Conservation (phyloP, 2,888 invertebrate genomes). For the Chloromyia formosa region DNA sequence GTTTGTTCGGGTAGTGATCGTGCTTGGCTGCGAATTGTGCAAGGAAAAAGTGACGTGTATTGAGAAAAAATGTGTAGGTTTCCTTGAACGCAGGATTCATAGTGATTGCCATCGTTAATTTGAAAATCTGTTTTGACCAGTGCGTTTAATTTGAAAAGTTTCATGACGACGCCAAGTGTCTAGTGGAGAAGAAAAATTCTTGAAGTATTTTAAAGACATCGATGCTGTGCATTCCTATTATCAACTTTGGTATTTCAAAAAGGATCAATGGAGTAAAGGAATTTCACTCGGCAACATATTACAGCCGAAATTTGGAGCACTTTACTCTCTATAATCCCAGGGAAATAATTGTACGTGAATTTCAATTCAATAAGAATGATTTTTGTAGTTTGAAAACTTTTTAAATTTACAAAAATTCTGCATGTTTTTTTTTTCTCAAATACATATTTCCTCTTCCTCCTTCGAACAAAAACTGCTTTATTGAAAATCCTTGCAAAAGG, state of each 20-base stretch:
- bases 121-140: background rate
- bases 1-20: background rate
- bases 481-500: constrained; percentile 6
- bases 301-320: constrained; percentile 23
- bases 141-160: background rate
- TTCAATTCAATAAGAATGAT: background rate
- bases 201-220: too few species aligned
- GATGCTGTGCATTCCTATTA: too few species aligned
- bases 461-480: background rate
- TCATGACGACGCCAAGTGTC: too few species aligned
- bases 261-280: too few species aligned
- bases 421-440: background rate
- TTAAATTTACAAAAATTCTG: background rate
- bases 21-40: background rate
- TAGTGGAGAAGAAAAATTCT: background rate
- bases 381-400: background rate
- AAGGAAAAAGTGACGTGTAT: background rate
- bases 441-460: too few species aligned
- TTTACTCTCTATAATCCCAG: constrained; percentile 24
- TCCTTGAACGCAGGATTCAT: background rate
- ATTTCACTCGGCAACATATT: too few species aligned
- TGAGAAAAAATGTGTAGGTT: too few species aligned
- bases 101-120: background rate
- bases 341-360: constrained; percentile 27
- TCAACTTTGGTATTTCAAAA: too few species aligned